These are phyloP conservation scores for Pseudochromis fuscus DNA, from an alignment of 2,797 vertebrate genomes.

Conservation along the genomic window DNA sequence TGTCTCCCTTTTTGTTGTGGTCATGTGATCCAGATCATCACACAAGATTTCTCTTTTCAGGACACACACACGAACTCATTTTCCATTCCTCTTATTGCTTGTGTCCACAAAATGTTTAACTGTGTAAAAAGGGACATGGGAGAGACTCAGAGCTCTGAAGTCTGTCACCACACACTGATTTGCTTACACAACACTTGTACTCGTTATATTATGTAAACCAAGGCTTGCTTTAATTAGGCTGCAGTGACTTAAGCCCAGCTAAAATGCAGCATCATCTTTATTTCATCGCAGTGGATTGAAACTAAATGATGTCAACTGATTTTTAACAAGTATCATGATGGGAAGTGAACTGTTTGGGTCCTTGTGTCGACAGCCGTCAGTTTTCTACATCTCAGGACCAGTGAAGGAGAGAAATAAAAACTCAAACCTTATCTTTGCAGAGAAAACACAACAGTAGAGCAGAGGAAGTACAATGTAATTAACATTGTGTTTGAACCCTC, in stretches of 20 bases:
- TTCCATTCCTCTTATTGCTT: background rate
- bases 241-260: background rate
- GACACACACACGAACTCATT: too few species aligned
- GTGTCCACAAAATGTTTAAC: background rate
- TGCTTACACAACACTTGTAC: slow-evolving; percentile 30
- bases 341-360: background rate
- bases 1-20: too few species aligned
- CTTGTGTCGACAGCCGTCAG: slow-evolving; percentile 4
- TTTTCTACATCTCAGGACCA: background rate
- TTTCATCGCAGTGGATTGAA: background rate
- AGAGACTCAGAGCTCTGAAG: background rate
- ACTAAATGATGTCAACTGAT: background rate
- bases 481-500: slow-evolving; percentile 3
- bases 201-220: slow-evolving; percentile 28
- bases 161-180: slow-evolving; percentile 10
- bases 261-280: slow-evolving; percentile 19
- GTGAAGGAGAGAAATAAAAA: background rate
- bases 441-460: background rate
- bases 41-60: too few species aligned
- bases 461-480: background rate
- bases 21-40: too few species aligned
- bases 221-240: slow-evolving; percentile 38
- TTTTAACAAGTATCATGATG: background rate
- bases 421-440: background rate
- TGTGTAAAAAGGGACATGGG: background rate